These are phyloP conservation scores for Bhutanitis thaidina DNA, from an alignment of 2,888 invertebrate genomes.

Conservation along the genomic window DNA sequence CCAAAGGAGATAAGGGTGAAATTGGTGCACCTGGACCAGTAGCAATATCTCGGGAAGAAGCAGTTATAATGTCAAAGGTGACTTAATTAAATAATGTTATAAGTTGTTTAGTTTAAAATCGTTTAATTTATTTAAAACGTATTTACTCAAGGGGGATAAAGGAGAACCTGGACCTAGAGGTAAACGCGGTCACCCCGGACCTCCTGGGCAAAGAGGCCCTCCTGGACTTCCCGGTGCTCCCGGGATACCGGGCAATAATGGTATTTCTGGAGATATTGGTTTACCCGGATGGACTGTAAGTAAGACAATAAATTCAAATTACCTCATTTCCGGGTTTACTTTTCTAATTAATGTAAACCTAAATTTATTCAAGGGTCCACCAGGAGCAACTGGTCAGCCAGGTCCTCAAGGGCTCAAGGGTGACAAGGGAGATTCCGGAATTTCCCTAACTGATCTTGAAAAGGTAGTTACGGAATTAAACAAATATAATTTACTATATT, in stretches of 20 bases:
- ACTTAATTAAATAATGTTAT: not conserved
- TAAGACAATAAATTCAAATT: conserved; percentile 11
- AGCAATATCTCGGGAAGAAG: conserved; percentile 80
- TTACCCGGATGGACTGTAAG: conserved; percentile 88
- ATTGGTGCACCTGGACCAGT: conserved; percentile 85
- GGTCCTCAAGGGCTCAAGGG: conserved; percentile 83
- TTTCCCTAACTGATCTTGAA: conserved; percentile 54
- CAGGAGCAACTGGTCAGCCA: conserved; percentile 83
- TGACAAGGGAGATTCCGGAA: conserved; percentile 84
- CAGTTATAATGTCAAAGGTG: conserved; percentile 80
- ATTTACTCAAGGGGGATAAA: conserved; percentile 48
- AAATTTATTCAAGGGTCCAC: conserved; percentile 78
- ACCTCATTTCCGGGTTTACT: no score
- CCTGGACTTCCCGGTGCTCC: conserved; percentile 85
- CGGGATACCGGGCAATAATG: conserved; percentile 85
- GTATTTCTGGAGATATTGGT: conserved; percentile 86
- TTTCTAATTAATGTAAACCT: no score
- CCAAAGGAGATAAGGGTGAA: conserved; percentile 85
- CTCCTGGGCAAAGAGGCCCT: conserved; percentile 88
- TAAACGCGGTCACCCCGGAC: conserved; percentile 88
- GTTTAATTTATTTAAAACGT: no score
- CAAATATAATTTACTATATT: no score
- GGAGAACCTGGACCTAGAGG: conserved; percentile 67
- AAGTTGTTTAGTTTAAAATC: no score
- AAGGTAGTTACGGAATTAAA: conserved; percentile 47